phyloP scores from a whole-genome alignment of 2,113 vertebrate genomes.

The Ictalurus punctatus region DNA sequence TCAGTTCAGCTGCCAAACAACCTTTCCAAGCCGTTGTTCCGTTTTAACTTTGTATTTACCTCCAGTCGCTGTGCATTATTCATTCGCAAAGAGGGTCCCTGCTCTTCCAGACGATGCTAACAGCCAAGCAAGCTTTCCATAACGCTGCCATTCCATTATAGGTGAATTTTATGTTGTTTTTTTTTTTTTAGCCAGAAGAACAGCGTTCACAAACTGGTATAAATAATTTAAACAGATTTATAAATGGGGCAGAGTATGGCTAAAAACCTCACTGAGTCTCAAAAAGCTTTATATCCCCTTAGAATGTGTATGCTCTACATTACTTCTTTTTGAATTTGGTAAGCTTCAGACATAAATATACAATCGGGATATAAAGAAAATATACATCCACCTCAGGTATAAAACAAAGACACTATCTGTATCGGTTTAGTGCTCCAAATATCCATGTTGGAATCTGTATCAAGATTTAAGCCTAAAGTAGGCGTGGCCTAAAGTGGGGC shows the following conservation, averaged over 20 bases:
- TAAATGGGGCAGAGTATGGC: background rate
- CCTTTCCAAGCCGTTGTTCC: conserved; percentile 9
- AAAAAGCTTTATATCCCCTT: background rate
- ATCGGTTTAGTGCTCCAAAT: background rate
- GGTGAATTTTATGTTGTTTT: background rate
- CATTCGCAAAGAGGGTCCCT: conserved; percentile 26
- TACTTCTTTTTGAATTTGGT: background rate
- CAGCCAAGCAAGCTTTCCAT: conserved; percentile 5
- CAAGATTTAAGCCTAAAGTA: background rate
- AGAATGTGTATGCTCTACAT: background rate
- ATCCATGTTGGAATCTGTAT: background rate
- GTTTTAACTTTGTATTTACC: conserved; percentile 18
- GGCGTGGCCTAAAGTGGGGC: background rate
- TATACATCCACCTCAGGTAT: background rate
- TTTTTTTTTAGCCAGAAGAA: background rate
- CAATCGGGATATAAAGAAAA: background rate
- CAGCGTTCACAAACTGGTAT: background rate
- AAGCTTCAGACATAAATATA: background rate
- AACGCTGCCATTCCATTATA: background rate
- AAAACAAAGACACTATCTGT: background rate
- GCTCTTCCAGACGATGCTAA: background rate
- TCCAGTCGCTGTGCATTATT: conserved; percentile 37
- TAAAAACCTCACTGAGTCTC: background rate
- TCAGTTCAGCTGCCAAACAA: conserved; percentile 18
- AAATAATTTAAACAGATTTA: conserved; percentile 26